Evolutionary conservation across 2,113 vertebrate genomes (phyloP).

Genomic region (Apistogramma diplotaenia): DNA sequence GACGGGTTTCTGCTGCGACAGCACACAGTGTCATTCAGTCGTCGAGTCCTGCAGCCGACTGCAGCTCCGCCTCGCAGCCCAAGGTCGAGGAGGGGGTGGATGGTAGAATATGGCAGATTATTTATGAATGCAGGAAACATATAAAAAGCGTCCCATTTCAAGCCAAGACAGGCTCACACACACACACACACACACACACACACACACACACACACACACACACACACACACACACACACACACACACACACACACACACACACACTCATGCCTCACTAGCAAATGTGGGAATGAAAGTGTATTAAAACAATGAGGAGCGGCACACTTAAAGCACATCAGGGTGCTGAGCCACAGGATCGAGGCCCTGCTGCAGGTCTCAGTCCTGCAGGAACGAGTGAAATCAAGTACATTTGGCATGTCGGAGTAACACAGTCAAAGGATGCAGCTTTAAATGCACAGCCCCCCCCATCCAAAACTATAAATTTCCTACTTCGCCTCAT

Average conservation of each 20-base stretch:
- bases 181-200: not conserved
- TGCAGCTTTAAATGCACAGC: not conserved
- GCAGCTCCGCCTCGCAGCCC: not conserved
- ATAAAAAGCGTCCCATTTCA: not conserved
- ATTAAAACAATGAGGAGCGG: not conserved
- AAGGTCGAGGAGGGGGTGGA: not conserved
- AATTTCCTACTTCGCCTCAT: not conserved
- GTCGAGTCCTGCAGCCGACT: not conserved
- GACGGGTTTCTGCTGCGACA: not conserved
- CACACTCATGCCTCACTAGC: not conserved
- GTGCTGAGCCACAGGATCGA: not conserved
- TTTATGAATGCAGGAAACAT: not conserved
- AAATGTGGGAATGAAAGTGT: not conserved
- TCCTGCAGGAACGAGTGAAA: not conserved
- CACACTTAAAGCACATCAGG: not conserved
- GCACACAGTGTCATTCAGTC: fast-evolving
- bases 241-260: not conserved
- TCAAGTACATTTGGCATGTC: not conserved
- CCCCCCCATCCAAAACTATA: not conserved
- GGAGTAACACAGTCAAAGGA: not conserved
- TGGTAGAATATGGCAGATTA: not conserved
- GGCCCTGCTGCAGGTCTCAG: not conserved
- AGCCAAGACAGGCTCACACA: not conserved
- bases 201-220: not conserved
- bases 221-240: fast-evolving